Evolutionary conservation across 30 jellyfish, hydroid and myxozoan genomes (phyloP).

Genomic region (Chironex yamaguchii): DNA sequence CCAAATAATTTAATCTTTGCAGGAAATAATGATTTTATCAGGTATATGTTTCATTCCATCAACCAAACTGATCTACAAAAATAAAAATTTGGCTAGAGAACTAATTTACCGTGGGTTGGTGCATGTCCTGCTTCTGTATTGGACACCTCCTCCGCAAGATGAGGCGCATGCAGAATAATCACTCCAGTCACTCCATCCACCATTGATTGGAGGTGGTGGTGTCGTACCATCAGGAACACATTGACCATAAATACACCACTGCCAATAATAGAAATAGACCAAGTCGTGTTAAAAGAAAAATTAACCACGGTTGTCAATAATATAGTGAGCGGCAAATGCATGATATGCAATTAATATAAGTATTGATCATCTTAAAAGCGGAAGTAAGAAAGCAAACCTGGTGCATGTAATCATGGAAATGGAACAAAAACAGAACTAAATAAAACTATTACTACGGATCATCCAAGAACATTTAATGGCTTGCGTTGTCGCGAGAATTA

Average conservation of each 20-base stretch:
- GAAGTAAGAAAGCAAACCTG: too few relatives aligned
- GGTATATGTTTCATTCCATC: not conserved
- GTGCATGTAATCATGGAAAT: not conserved
- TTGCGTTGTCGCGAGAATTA: too few relatives aligned
- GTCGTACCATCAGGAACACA: constrained; percentile 93
- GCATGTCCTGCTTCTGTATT: constrained; percentile 83
- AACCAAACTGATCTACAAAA: too few relatives aligned
- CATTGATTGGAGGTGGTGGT: constrained; percentile 78
- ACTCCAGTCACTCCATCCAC: constrained; percentile 90
- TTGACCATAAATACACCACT: constrained; percentile 90
- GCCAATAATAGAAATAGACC: not conserved
- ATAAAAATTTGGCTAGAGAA: not conserved
- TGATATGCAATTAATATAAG: too few relatives aligned
- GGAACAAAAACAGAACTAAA: not conserved
- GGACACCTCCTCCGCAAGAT: constrained; percentile 92
- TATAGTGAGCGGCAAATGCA: too few relatives aligned
- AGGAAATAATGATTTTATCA: not conserved
- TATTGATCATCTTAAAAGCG: too few relatives aligned
- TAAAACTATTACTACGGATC: too few relatives aligned
- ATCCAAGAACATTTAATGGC: too few relatives aligned
- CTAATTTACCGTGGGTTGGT: constrained; percentile 83
- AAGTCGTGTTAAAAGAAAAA: too few relatives aligned
- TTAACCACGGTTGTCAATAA: too few relatives aligned
- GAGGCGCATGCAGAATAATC: constrained; percentile 75
- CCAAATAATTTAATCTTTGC: not conserved